Evolutionary conservation across 1,140 invertebrate species (phyloP).

Genomic region (Bombus balteatus): DNA sequence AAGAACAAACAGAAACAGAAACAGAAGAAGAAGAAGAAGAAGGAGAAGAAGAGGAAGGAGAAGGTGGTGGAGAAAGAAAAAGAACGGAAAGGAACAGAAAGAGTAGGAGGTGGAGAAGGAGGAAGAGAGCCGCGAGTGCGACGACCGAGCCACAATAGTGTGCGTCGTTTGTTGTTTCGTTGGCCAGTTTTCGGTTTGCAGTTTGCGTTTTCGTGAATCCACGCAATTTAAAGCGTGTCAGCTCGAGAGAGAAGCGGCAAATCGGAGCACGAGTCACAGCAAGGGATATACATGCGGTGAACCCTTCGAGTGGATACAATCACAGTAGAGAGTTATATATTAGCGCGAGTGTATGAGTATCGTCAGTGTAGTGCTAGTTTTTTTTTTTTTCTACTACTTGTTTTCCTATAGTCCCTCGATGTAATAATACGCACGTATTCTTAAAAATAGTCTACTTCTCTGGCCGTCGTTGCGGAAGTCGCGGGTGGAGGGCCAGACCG

Average conservation of each 20-base stretch:
- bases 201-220: slow-evolving; percentile 19
- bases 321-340: not conserved
- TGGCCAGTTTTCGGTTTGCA: slow-evolving; percentile 51
- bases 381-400: slow-evolving; percentile 11
- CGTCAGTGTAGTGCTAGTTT: slow-evolving; percentile 41
- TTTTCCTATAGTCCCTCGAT: slow-evolving; percentile 1
- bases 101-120: slow-evolving; percentile 57
- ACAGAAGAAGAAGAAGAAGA: not conserved
- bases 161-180: slow-evolving; percentile 66
- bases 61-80: slow-evolving; percentile 15
- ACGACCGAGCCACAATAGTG: slow-evolving; percentile 66
- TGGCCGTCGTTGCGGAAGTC: slow-evolving; percentile 14
- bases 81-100: slow-evolving; percentile 33
- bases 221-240: not conserved
- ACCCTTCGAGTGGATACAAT: not conserved
- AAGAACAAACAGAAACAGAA: no score
- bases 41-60: not conserved
- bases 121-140: slow-evolving; percentile 68
- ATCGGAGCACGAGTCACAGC: not conserved
- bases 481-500: slow-evolving; percentile 43
- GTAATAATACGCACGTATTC: slow-evolving; percentile 30
- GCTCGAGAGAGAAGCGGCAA: not conserved
- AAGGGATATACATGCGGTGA: not conserved
- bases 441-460: slow-evolving; percentile 5
- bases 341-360: not conserved